Base-by-base conservation (phyloP, 2,797 vertebrate species). In the Muscicapa striata region DNA sequence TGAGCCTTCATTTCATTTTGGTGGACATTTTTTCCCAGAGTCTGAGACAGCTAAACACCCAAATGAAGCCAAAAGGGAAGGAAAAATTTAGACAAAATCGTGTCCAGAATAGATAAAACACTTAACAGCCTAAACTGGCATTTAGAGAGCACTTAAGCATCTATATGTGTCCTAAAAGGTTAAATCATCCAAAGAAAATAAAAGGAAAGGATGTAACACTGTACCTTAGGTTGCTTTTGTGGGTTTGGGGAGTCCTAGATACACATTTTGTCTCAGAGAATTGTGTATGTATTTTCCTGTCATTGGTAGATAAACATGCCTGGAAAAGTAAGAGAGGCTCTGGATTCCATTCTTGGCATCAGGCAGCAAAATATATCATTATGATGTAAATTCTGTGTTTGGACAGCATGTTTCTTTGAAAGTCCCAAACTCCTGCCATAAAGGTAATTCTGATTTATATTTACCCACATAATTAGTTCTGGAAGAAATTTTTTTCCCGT, bases 361-460 rank as follows among this genome's bases (percentile, higher is more conserved):
- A 82, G 74, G 36, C 48, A 87, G 27, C 3, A 32, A 95, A 95
- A 82, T 40, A 38, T 43, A 84, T 82, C 74, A 93, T 95, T 93
- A 76, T 86, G 74, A 95, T 95, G 90, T 74, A 95, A 96, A 96
- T 95, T 95, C 52, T 84, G 43, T 86, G 72, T 88, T 94, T 93
- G 91, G 78, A 87, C 4, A 5, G 46, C 84, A 94, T 41, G 61
- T 92, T 94, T 70, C 59, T 94, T 95, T 95, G 80, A 74, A 93
- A 94, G 70, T 67, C 87, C 46, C 46, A 79, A 74, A 79, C 52
- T 74, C 49, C 57, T 90, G 45, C 67, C 57, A 90, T 90, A 90
- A 95, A 97, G 89, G 87, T 95, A 90, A 70, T 90, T 79, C 64
- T 79, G 55, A 51, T 85, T 84, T 89, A 76, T 78, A 86, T 91